Percentiles rank a stretch among this genome's conserved stretches.
Conservation (phyloP, 2,113 vertebrate genomes). For the Tragulus kanchil region DNA sequence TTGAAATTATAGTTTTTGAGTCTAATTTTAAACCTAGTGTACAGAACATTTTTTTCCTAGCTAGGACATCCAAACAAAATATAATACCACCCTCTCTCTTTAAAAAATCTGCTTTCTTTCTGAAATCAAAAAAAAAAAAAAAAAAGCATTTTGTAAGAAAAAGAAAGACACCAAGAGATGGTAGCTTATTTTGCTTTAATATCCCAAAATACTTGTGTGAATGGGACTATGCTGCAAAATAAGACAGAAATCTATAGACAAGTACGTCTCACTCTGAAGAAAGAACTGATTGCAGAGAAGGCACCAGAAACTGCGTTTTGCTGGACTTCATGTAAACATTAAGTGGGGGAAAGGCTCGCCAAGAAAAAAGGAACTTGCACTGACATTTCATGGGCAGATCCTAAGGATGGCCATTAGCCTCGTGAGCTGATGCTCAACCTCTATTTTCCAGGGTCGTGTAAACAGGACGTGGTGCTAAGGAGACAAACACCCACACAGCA, state of each 20-base stretch:
- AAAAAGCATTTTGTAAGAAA: background rate
- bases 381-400: background rate
- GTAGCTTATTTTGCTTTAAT: constrained; percentile 81
- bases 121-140: background rate
- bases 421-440: background rate
- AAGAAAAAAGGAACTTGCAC: background rate
- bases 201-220: constrained; percentile 55
- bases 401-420: background rate
- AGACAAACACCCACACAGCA: background rate
- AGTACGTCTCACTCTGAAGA: constrained; percentile 55
- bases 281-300: constrained; percentile 67
- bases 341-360: background rate
- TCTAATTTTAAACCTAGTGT: background rate
- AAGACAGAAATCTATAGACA: constrained; percentile 16
- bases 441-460: background rate
- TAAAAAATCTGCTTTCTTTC: background rate
- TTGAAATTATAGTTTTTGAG: background rate
- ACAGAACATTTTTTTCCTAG: background rate
- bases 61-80: constrained; percentile 34
- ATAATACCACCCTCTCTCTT: background rate
- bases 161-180: background rate
- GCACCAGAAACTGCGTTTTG: constrained; percentile 59
- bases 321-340: constrained; percentile 45
- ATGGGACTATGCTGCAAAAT: constrained; percentile 6
- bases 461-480: background rate